Evolutionary conservation across 1,140 invertebrate genomes (phyloP), one percentile per base, ranked within the genome.

Genomic region (Hycleus cichorii): DNA sequence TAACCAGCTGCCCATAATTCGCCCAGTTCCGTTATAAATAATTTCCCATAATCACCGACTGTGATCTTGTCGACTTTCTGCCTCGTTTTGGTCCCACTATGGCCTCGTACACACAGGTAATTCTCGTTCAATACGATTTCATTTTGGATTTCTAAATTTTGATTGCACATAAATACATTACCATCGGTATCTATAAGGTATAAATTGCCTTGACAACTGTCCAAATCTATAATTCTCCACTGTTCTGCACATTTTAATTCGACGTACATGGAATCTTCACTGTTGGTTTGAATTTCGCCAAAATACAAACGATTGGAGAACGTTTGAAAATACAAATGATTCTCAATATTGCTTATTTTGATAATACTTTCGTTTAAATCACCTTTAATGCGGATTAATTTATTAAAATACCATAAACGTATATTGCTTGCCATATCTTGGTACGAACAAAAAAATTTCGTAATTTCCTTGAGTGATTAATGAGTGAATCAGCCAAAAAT

Each of bases 1-100:
- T 76, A 72, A 43, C 89, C 88, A 63, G 80, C 85, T 1, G 82
- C 84, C 87, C 87, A 90, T 7, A 91, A 72, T 58, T 89, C 83
- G 18, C 85, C 83, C 72, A 75, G 80, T 63, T 83, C 81, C 38
- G 83, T 84, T 24, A 86, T 78, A 72, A 83, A 87, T 5, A 88
- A 74, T 54, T 79, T 74, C 5, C 81, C 79, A 69, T 78, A 79
- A 63, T 83, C 80, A 64, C 76, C 83, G 44, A 80, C 77, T 6
- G 80, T 77, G 56, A 88, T 73, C 63, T 78, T 78, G 66, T 81
- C 80, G 39, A 86, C 78, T 72, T 81, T 84, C 11, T 82, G 77
- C 71, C 80, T 78, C 59, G 76, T 79, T 68, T 78, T 83, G 27
- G 77, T 77, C 60, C 80, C 81, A 68, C 78, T 82, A 65, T 81